phyloP scores from a whole-genome alignment of 2,797 vertebrate species.

The Enteromius mattozi region DNA sequence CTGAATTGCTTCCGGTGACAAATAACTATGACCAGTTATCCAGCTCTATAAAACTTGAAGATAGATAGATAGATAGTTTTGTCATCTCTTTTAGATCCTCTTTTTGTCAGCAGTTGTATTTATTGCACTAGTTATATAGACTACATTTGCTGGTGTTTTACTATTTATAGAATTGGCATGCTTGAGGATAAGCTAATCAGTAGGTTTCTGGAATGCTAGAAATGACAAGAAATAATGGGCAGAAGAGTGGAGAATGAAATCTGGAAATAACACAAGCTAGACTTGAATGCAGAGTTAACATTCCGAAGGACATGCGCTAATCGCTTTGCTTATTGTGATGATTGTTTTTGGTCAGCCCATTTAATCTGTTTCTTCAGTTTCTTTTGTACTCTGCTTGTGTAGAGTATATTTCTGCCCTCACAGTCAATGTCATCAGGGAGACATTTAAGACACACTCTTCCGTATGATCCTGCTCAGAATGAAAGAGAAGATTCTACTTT shows the following conservation, averaged over 20 bases:
- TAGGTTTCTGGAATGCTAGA: not conserved
- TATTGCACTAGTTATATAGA: not conserved
- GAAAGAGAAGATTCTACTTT: constrained; percentile 36
- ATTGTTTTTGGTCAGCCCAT: constrained; percentile 9
- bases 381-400: not conserved
- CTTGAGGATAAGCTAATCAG: constrained; percentile 13
- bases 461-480: constrained; percentile 25
- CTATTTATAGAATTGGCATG: not conserved
- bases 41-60: not conserved
- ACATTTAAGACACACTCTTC: not conserved
- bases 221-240: constrained; percentile 19
- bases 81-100: not conserved
- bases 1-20: not conserved
- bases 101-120: not conserved
- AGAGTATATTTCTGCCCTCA: constrained; percentile 2
- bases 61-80: not conserved
- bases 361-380: not conserved
- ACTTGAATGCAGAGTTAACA: constrained; percentile 2
- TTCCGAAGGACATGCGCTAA: not conserved
- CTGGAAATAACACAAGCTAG: constrained; percentile 14
- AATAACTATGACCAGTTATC: not conserved
- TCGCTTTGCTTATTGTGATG: not conserved
- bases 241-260: not conserved
- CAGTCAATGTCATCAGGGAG: not conserved
- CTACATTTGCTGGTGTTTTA: not conserved